phyloP scores from a whole-genome alignment of 2,113 vertebrate genomes.

The Hydrochoerus hydrochaeris region DNA sequence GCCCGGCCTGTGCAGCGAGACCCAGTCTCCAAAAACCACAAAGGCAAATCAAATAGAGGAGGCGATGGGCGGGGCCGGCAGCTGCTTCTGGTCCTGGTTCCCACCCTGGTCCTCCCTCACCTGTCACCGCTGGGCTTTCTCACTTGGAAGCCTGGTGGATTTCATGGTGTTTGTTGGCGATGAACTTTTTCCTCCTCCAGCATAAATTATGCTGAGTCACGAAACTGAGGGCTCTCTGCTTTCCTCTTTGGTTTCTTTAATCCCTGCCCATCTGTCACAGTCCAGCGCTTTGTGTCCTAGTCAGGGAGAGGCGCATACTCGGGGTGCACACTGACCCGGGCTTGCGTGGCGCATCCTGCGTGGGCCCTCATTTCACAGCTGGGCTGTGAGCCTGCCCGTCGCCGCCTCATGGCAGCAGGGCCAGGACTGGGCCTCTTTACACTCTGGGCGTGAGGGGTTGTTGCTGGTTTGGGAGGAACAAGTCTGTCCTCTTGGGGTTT shows the following conservation, averaged over 20 bases:
- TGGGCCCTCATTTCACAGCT: background rate
- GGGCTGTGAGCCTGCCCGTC: background rate
- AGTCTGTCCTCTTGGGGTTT: background rate
- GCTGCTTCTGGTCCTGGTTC: background rate
- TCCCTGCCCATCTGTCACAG: background rate
- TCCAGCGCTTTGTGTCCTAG: background rate
- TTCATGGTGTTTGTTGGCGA: background rate
- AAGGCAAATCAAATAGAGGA: background rate
- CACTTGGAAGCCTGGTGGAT: background rate
- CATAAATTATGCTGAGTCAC: background rate
- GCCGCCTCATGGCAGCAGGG: background rate
- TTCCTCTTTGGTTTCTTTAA: background rate
- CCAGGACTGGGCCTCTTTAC: background rate
- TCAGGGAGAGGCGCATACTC: background rate
- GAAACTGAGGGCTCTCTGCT: background rate
- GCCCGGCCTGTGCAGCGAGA: background rate
- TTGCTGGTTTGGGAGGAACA: background rate
- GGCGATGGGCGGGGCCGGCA: background rate
- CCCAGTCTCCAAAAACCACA: background rate
- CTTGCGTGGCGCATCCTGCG: fast-evolving
- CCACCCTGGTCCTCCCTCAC: background rate
- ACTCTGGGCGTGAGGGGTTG: background rate
- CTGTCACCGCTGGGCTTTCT: background rate
- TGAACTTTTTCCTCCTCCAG: background rate
- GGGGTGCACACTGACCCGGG: background rate